Conservation (phyloP, 1,140 invertebrate genomes). For the Polyergus mexicanus region DNA sequence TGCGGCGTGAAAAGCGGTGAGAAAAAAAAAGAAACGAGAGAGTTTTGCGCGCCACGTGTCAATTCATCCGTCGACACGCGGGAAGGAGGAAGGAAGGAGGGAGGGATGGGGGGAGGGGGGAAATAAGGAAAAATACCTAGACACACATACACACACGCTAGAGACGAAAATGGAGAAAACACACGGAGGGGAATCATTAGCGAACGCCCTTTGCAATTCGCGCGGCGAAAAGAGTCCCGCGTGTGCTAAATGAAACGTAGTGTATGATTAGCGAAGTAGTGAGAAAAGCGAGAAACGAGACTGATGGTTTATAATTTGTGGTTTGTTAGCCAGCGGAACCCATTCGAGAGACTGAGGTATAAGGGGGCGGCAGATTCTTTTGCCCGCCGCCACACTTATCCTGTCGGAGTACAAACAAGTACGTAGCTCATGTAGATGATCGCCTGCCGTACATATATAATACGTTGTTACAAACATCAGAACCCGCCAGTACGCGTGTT, state of each 20-base stretch:
- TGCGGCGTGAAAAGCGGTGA: constrained; percentile 22
- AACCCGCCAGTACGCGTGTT: constrained; percentile 75
- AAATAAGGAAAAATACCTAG: not conserved
- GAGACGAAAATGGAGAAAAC: constrained; percentile 35
- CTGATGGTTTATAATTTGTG: constrained; percentile 86
- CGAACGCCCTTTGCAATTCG: constrained; percentile 63
- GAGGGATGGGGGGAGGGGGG: not conserved
- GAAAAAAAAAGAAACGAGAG: constrained; percentile 23
- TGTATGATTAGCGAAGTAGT: constrained; percentile 62
- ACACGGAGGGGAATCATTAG: constrained; percentile 32
- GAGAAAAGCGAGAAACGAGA: constrained; percentile 76
- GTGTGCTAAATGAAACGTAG: constrained; percentile 60
- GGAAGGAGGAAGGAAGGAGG: not conserved
- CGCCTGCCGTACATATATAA: constrained; percentile 83
- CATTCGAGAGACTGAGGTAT: constrained; percentile 90
- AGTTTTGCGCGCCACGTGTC: not conserved
- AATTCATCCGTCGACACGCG: constrained; percentile 24
- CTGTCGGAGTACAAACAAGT: constrained; percentile 89
- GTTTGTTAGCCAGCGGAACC: constrained; percentile 91
- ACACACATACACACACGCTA: not conserved
- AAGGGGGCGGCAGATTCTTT: constrained; percentile 85
- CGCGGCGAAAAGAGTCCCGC: constrained; percentile 26
- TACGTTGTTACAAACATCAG: constrained; percentile 82
- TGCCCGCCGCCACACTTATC: constrained; percentile 86
- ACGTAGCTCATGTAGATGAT: constrained; percentile 87